phyloP scores from a whole-genome alignment of 1,140 invertebrate species.

The Drosophila parabipectinata region DNA sequence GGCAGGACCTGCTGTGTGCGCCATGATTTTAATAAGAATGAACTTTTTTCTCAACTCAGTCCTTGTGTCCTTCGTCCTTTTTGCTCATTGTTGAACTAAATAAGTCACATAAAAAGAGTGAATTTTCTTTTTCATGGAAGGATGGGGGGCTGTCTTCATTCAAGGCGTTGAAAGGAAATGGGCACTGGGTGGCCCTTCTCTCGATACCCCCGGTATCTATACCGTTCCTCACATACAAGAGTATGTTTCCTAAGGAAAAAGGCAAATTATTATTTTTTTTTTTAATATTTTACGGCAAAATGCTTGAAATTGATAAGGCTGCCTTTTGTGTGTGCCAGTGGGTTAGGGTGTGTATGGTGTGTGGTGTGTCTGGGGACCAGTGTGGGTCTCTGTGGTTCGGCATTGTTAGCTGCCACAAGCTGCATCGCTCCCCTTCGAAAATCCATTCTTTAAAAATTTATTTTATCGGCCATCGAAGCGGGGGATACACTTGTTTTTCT shows the following conservation, averaged over 20 bases:
- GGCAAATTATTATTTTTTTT: constrained; percentile 39
- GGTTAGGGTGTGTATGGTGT: not conserved
- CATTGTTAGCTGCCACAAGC: constrained; percentile 60
- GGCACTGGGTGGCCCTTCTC: constrained; percentile 7
- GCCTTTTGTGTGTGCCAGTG: constrained; percentile 39
- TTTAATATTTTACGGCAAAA: constrained; percentile 72
- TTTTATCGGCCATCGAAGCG: not conserved
- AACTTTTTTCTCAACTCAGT: constrained; percentile 25
- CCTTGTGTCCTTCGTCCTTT: constrained; percentile 7
- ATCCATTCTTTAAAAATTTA: constrained; percentile 6
- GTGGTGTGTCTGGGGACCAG: constrained; percentile 4
- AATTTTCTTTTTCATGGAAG: constrained; percentile 7
- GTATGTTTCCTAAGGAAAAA: constrained; percentile 40
- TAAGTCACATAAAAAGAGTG: constrained; percentile 70
- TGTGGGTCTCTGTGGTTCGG: constrained; percentile 18
- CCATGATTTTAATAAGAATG: constrained; percentile 73
- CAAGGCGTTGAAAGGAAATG: constrained; percentile 27
- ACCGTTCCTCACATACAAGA: constrained; percentile 3
- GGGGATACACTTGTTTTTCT: constrained; percentile 4
- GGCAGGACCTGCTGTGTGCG: constrained; percentile 13
- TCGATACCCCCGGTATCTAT: not conserved
- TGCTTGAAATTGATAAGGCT: constrained; percentile 78
- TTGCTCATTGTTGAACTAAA: constrained; percentile 58
- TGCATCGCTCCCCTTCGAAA: not conserved
- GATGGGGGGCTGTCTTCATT: not conserved